Conservation (phyloP, 2,888 invertebrate genomes). For the Hemicrepidius hirtus region DNA sequence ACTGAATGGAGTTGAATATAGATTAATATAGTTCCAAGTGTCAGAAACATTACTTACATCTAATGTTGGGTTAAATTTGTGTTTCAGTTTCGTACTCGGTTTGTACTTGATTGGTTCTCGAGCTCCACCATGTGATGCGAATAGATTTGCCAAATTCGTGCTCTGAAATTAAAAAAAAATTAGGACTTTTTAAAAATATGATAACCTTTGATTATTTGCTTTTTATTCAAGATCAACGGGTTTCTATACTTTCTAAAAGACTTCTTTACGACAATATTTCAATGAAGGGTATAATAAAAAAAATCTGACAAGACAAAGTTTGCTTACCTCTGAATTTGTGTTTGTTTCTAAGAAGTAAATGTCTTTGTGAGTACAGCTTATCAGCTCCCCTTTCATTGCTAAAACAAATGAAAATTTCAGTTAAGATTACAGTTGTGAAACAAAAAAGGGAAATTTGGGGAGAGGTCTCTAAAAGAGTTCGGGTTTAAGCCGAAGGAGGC, state of each 20-base stretch:
- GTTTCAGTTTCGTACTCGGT: slow-evolving; percentile 68
- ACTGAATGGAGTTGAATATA: too few relatives aligned
- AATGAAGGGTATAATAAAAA: too few relatives aligned
- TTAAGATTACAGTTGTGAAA: too few relatives aligned
- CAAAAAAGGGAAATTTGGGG: too few relatives aligned
- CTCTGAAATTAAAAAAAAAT: slow-evolving; percentile 60
- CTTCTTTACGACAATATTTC: too few relatives aligned
- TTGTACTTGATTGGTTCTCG: slow-evolving; percentile 70
- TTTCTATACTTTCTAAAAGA: too few relatives aligned
- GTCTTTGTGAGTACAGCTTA: slow-evolving; percentile 68
- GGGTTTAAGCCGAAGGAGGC: too few relatives aligned
- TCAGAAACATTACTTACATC: slow-evolving; percentile 64
- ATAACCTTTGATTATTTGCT: too few relatives aligned
- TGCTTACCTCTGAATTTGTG: slow-evolving; percentile 67
- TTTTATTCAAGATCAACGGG: too few relatives aligned
- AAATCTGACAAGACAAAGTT: too few relatives aligned
- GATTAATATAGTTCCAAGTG: neutral
- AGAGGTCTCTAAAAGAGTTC: too few relatives aligned
- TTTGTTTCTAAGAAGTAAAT: slow-evolving; percentile 69
- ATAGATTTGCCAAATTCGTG: slow-evolving; percentile 68
- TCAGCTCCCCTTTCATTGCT: slow-evolving; percentile 68
- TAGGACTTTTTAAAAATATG: neutral
- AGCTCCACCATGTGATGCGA: slow-evolving; percentile 67
- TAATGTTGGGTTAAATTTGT: slow-evolving; percentile 69
- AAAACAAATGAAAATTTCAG: slow-evolving; percentile 49